Conservation (phyloP, 2,797 vertebrate species). For the Aselliscus stoliczkanus region DNA sequence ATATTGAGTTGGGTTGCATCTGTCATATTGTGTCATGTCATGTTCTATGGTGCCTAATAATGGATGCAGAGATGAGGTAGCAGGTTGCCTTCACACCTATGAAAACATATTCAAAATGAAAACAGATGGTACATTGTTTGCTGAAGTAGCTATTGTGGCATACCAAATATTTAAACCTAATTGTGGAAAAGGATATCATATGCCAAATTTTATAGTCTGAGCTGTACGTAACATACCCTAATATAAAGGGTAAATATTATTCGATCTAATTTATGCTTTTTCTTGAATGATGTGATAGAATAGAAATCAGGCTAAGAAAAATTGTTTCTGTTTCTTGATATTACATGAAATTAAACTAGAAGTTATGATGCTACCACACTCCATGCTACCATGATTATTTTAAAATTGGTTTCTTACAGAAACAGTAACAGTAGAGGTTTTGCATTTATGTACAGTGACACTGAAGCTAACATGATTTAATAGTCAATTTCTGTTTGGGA, state of each 20-base stretch:
- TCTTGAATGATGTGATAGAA: conserved; percentile 61
- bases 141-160: neutral
- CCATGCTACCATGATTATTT: neutral
- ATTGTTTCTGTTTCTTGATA: neutral
- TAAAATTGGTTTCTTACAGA: conserved; percentile 39
- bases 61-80: neutral
- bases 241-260: conserved; percentile 27
- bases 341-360: conserved; percentile 37
- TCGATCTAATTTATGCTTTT: conserved; percentile 42
- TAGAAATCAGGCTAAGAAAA: neutral
- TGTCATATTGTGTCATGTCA: neutral
- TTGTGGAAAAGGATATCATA: neutral
- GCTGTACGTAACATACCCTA: neutral
- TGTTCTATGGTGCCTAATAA: neutral
- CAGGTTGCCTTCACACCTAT: neutral
- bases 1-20: neutral
- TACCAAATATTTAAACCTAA: conserved; percentile 43
- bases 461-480: conserved; percentile 63
- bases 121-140: conserved; percentile 7
- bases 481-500: conserved; percentile 46
- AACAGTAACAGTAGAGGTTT: conserved; percentile 13
- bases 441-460: conserved; percentile 36
- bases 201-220: neutral
- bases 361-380: conserved; percentile 27
- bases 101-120: neutral